Percentiles rank a stretch among this genome's conserved stretches.
Evolutionary conservation across 2,888 invertebrate species (phyloP).

Genomic region (Malachius bipustulatus): DNA sequence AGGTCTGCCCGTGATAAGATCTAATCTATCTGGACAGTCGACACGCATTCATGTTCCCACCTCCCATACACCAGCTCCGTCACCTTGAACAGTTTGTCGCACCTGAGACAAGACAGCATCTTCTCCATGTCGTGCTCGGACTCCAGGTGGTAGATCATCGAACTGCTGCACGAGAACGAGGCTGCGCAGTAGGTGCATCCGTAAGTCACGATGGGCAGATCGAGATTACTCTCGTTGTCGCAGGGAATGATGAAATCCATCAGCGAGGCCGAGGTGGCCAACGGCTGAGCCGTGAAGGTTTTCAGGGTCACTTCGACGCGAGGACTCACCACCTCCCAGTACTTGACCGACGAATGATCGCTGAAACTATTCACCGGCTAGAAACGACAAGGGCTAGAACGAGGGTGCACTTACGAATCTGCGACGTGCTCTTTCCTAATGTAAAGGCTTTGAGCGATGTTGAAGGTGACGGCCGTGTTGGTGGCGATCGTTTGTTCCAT

Average conservation of each 20-base stretch:
- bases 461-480: conserved; percentile 22
- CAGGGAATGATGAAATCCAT: too few relatives aligned
- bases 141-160: conserved; percentile 19
- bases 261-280: too few relatives aligned
- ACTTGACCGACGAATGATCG: too few relatives aligned
- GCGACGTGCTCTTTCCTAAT: conserved; percentile 19
- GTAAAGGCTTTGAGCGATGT: conserved; percentile 20
- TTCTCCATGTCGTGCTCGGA: conserved; percentile 22
- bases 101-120: conserved; percentile 19
- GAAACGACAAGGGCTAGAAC: too few relatives aligned
- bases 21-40: too few relatives aligned
- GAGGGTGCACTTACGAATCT: conserved; percentile 16
- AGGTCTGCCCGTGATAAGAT: too few relatives aligned
- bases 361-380: too few relatives aligned
- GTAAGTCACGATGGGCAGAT: too few relatives aligned
- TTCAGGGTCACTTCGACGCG: too few relatives aligned
- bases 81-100: conserved; percentile 17
- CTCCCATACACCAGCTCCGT: conserved; percentile 15
- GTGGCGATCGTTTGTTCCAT: conserved; percentile 20
- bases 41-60: conserved; percentile 22
- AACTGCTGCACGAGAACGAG: neutral
- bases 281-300: too few relatives aligned
- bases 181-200: neutral
- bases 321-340: neutral
- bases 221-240: too few relatives aligned